phyloP scores from a whole-genome alignment of 2,113 vertebrate species.

The Callospermophilus lateralis region DNA sequence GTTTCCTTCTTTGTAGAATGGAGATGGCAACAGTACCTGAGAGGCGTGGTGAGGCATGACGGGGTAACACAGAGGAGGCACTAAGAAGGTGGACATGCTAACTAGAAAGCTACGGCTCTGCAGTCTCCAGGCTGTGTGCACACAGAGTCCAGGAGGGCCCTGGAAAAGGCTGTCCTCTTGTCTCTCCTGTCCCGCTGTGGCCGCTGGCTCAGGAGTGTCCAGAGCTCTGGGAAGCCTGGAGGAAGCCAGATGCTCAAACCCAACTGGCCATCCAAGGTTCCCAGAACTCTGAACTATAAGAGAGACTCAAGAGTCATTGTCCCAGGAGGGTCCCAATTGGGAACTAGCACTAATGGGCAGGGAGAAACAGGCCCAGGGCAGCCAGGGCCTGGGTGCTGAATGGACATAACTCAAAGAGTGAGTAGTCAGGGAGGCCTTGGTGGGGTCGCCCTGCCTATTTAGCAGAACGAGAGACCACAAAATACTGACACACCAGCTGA shows the following conservation, averaged over 20 bases:
- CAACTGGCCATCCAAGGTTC: fast-evolving
- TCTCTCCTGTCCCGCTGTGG: not conserved
- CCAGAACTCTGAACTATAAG: not conserved
- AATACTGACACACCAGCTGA: not conserved
- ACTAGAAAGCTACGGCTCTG: not conserved
- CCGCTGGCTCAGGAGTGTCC: not conserved
- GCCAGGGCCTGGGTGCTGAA: not conserved
- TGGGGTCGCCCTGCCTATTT: not conserved
- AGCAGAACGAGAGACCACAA: not conserved
- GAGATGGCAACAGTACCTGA: not conserved
- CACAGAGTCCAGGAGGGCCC: not conserved
- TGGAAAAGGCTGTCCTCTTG: not conserved
- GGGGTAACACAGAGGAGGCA: not conserved
- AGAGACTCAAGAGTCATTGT: not conserved
- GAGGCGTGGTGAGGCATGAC: not conserved
- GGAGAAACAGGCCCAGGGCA: not conserved
- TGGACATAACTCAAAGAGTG: not conserved
- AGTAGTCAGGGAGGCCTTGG: not conserved
- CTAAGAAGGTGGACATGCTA: not conserved
- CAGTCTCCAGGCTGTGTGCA: too few relatives aligned
- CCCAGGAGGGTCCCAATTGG: not conserved
- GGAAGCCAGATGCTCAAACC: not conserved
- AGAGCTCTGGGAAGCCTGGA: not conserved
- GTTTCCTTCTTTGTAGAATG: not conserved
- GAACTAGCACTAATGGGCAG: not conserved